phyloP scores from a whole-genome alignment of 2,113 vertebrate species.

The Struthio camelus region DNA sequence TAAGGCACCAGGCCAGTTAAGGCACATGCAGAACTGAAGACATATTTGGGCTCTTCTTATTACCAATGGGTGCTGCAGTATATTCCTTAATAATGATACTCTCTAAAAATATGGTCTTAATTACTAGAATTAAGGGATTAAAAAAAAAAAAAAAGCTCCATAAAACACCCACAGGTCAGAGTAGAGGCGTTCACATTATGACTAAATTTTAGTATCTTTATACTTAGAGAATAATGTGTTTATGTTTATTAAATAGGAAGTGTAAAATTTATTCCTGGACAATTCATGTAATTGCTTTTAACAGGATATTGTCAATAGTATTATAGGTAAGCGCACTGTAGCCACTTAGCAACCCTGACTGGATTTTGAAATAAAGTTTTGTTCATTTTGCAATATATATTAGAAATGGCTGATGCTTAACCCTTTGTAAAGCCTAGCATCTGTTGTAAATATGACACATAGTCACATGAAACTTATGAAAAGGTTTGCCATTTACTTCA shows the following conservation, averaged over 20 bases:
- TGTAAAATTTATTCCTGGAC: conserved; percentile 31
- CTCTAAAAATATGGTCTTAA: conserved; percentile 7
- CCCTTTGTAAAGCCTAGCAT: not conserved
- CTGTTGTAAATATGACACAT: conserved; percentile 15
- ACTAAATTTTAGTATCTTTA: conserved; percentile 62
- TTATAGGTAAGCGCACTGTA: not conserved
- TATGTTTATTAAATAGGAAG: conserved; percentile 59
- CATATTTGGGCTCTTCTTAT: not conserved
- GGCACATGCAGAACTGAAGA: not conserved
- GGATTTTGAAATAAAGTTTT: conserved; percentile 26
- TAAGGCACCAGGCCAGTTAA: not conserved
- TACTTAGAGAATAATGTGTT: conserved; percentile 27
- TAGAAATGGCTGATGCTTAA: conserved; percentile 10
- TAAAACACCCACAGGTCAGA: not conserved
- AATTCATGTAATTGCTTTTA: conserved; percentile 48
- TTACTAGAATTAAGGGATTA: not conserved
- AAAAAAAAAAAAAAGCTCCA: not conserved
- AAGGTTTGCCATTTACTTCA: not conserved
- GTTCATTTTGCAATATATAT: not conserved
- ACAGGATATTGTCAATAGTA: conserved; percentile 23
- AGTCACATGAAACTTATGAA: not conserved
- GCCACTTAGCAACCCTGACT: conserved; percentile 36
- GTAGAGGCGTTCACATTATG: not conserved
- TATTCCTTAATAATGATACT: not conserved
- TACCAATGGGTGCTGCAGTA: not conserved